phyloP scores from a whole-genome alignment of 1,140 invertebrate genomes.

The Yoshiicerus persimilis region DNA sequence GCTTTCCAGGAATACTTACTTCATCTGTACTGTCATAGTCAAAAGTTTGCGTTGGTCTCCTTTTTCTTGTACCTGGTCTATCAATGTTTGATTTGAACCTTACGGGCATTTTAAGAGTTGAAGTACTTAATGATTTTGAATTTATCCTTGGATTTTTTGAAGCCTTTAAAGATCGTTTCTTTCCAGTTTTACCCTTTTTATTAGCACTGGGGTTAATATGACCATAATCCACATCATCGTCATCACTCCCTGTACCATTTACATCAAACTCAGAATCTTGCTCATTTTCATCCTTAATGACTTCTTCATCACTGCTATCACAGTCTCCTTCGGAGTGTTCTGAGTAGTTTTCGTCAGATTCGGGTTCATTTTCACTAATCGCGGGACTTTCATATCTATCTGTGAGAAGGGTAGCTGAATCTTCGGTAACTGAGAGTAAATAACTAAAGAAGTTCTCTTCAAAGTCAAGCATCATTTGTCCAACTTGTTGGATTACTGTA shows the following conservation, averaged over 20 bases:
- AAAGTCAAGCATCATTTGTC: neutral
- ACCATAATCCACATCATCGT: neutral
- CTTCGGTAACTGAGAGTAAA: neutral
- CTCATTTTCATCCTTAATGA: neutral
- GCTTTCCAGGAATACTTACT: neutral
- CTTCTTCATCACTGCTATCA: neutral
- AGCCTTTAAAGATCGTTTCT: too few relatives aligned
- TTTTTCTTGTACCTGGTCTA: neutral
- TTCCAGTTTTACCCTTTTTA: neutral
- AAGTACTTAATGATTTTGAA: neutral
- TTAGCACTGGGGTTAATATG: neutral
- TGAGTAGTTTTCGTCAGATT: neutral
- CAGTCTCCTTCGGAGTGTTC: neutral
- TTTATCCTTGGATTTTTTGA: neutral
- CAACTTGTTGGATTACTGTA: neutral
- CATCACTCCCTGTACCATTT: neutral
- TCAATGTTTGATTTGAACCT: neutral
- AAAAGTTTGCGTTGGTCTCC: neutral
- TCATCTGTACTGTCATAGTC: neutral
- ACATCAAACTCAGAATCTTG: neutral
- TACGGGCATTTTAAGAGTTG: too few relatives aligned
- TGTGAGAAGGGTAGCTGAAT: neutral
- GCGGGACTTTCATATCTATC: neutral
- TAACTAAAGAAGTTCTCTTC: neutral
- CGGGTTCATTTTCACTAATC: neutral